A percentile compares a stretch with the other conserved stretches of the same genome.
phyloP scores from a whole-genome alignment of 2,113 vertebrate genomes.

The Egretta garzetta region DNA sequence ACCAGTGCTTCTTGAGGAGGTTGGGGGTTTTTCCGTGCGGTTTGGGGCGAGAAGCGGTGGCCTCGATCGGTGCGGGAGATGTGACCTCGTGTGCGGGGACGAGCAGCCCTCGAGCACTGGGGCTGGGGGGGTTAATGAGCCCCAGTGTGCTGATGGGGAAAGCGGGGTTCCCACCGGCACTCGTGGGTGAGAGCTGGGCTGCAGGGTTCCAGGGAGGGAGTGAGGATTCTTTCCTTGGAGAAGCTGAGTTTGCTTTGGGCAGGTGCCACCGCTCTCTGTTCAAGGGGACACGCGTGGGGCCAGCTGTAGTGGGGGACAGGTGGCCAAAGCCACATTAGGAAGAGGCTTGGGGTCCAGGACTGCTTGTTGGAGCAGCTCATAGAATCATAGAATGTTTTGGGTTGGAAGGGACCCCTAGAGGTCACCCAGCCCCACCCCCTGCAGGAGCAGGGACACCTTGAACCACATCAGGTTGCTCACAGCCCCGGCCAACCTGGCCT shows the following conservation, averaged over 20 bases:
- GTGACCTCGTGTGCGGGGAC: background rate
- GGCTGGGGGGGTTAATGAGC: background rate
- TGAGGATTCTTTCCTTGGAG: background rate
- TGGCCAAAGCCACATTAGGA: background rate
- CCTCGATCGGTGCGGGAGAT: background rate
- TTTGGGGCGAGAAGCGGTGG: background rate
- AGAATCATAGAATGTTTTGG: too few relatives aligned
- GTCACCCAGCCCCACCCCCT: too few relatives aligned
- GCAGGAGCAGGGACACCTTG: too few relatives aligned
- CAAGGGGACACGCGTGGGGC: fast-evolving
- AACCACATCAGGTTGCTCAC: too few relatives aligned
- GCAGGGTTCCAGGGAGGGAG: background rate
- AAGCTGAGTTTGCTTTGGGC: background rate
- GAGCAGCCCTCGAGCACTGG: background rate
- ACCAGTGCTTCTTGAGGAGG: background rate
- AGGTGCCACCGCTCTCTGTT: fast-evolving
- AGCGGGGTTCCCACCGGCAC: background rate
- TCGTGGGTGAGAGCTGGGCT: background rate
- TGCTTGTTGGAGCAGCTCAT: background rate
- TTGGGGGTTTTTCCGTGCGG: fast-evolving
- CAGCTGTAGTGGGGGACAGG: background rate
- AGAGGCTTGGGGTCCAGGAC: background rate
- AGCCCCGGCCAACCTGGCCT: too few relatives aligned
- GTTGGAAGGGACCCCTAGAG: too few relatives aligned
- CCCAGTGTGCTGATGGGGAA: background rate